Evolutionary conservation across 2,113 vertebrate genomes (phyloP), one percentile per base, ranked within the genome.

Genomic region (Trematocara nigrifrons): DNA sequence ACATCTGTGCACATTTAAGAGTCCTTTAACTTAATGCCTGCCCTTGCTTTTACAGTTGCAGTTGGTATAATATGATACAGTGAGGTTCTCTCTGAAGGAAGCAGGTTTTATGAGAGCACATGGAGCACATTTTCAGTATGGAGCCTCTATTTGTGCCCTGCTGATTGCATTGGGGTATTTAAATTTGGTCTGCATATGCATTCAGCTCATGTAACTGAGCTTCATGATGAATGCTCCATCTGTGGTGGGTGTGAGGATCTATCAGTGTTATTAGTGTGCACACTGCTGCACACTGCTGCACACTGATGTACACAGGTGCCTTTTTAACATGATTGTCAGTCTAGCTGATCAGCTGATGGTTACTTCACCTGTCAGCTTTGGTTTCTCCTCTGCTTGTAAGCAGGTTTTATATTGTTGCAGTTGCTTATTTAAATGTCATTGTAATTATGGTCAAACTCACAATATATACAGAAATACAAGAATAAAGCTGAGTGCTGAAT

Each of bases 201-300:
- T 92, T 92, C 88, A 83, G 71, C 5, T 51, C 40, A 5, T 90
- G 93, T 93, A 95, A 96, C 92, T 86, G 91, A 96, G 90, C 92
- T 87, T 42, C 13, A 7, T 94, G 79, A 95, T 94, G 92, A 93
- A 89, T 82, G 71, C 33, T 89, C 92, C 95, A 94, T 93, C 91
- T 95, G 95, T 88, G 79, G 90, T 82, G 57, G 40, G 51, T 64
- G 80, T 79, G 69, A 80, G 84, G 64, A 35, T 26, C 64, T 59
- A 64, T 76, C 59, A 61, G 83, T 81, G 80, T 45, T 38, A 38
- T 64, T 31, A 53, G 80, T 81, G 88, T 79, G 76, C 80, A 31
- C 31, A 31, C 6, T 29, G 26, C 26, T 81, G 8, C 77, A 81
- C 59, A 64, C 59, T 64, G 18, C 10, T 38, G 56, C 31, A 57